Conservation (phyloP, 2,113 vertebrate genomes). For the Atractosteus spatula region DNA sequence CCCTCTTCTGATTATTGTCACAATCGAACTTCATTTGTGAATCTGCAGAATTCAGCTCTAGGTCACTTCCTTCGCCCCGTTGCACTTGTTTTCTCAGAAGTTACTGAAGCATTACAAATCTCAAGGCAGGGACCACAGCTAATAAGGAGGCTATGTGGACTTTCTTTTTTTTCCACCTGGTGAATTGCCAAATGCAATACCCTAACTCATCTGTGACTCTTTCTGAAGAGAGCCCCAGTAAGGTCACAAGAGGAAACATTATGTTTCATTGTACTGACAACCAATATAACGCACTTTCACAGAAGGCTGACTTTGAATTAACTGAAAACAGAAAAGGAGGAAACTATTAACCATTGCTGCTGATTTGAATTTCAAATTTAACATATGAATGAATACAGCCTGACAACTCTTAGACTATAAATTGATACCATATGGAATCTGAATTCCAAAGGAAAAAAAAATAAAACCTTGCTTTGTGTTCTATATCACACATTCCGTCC, state of each 20-base stretch:
- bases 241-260: neutral
- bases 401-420: constrained; percentile 2
- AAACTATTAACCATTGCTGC: neutral
- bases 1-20: neutral
- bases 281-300: neutral
- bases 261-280: neutral
- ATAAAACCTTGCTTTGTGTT: constrained; percentile 22
- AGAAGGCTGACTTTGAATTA: neutral
- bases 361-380: neutral
- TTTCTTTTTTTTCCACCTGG: neutral
- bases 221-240: constrained; percentile 4
- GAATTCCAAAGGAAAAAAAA: constrained; percentile 17
- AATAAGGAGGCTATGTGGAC: neutral
- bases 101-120: constrained; percentile 23
- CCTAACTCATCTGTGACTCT: neutral
- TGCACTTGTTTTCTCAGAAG: constrained; percentile 9
- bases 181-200: neutral
- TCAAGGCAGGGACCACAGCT: constrained; percentile 5
- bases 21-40: neutral
- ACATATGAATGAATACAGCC: constrained; percentile 5
- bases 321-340: neutral
- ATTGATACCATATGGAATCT: constrained; percentile 10
- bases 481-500: constrained; percentile 26
- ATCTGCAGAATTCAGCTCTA: neutral
- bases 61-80: neutral